Evolutionary conservation across 2,888 invertebrate genomes (phyloP).

Genomic region (Trissolcus brochymenae): DNA sequence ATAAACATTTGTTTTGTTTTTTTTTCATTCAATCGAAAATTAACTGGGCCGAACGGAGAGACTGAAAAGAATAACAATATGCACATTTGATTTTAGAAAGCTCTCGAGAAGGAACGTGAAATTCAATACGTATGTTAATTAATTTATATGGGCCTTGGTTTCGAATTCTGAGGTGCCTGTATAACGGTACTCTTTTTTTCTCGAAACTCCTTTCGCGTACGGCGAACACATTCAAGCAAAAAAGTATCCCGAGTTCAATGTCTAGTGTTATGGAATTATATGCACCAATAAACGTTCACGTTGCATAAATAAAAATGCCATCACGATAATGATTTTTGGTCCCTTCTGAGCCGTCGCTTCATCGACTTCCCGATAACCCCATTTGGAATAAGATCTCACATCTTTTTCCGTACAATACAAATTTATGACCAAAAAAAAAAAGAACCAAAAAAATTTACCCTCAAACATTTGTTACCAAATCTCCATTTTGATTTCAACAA

Average conservation of each 20-base stretch:
- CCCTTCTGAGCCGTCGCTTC: constrained; percentile 4
- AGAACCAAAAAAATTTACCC: not conserved
- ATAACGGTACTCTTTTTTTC: constrained; percentile 50
- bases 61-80: constrained; percentile 32
- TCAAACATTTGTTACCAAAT: too few relatives aligned
- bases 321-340: not conserved
- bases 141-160: constrained; percentile 48
- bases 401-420: too few relatives aligned
- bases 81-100: constrained; percentile 48
- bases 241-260: constrained; percentile 25
- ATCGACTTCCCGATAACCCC: not conserved
- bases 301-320: constrained; percentile 32
- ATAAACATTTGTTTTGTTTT: constrained; percentile 1
- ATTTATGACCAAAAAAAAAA: too few relatives aligned
- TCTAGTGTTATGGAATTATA: constrained; percentile 40
- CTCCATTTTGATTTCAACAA: too few relatives aligned
- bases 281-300: constrained; percentile 41
- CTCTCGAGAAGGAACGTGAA: constrained; percentile 42
- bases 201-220: constrained; percentile 40
- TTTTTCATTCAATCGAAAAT: not conserved
- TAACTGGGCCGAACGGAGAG: constrained; percentile 25
- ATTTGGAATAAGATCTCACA: too few relatives aligned
- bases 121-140: constrained; percentile 55
- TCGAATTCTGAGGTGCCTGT: constrained; percentile 48
- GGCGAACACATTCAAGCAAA: constrained; percentile 35